Base-by-base conservation (phyloP, 1,140 invertebrate genomes). In the Diachasmimorpha longicaudata region DNA sequence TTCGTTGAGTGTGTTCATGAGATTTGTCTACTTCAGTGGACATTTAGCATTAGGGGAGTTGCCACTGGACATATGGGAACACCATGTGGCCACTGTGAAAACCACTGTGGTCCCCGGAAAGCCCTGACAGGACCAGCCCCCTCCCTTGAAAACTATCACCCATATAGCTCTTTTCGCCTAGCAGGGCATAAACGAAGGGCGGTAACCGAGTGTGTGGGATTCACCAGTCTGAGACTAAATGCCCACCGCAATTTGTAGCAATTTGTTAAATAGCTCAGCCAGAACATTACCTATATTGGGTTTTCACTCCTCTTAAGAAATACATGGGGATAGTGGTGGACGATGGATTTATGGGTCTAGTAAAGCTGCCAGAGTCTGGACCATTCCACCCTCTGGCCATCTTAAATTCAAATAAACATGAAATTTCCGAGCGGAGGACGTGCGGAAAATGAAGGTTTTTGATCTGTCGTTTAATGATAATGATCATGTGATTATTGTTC, bases 241-340 rank as follows among this genome's bases (percentile, higher is more conserved):
- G 87, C 79, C 84, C 79, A 77, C 82, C 85, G 84, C 87, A 88
- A 89, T 88, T 88, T 88, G 88, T 88, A 88, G 87, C 87, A 89
- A 89, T 89, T 89, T 89, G 88, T 89, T 89, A 89, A 89, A 87
- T 89, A 89, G 86, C 87, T 14, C 81, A 81, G 83, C 83, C 84
- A 83, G 84, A 89, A 88, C 88, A 88, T 89, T 88, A 88, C 85
- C 85, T 88, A 85, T 88, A 88, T 88, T 88, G 83, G 84, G 79
- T 81, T 81, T 82, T 72, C 79, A 75, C 78, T 81, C 74, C 67
- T 77, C 72, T 70, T 63, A 67, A 42, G 74, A 87, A 82, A 87
- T 86, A 86, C 85, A 88, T 81, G 46, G 23, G 42, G n/a, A 71
- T 23, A 13, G 70, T 55, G 23, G 70, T 55, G 23, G 37, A 39